Evolutionary conservation across 2,797 vertebrate genomes (phyloP).

Genomic region (Sphaeramia orbicularis): DNA sequence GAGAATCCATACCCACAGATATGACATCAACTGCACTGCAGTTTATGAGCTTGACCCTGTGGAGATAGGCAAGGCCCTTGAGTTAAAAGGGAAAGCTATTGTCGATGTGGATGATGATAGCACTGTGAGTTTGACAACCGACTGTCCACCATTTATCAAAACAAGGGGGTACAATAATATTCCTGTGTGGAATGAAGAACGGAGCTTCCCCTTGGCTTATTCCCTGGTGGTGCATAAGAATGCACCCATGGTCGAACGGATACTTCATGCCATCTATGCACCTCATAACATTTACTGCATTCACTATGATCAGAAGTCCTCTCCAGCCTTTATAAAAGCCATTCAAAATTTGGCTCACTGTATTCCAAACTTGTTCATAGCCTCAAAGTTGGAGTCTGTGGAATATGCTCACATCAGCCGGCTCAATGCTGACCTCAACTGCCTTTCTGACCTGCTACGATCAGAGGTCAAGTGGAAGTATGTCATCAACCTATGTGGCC

Average conservation of each 20-base stretch:
- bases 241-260: conserved; percentile 92
- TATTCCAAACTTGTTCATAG: conserved; percentile 91
- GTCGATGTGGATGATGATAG: conserved; percentile 87
- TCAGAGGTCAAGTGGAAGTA: conserved; percentile 92
- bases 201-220: conserved; percentile 90
- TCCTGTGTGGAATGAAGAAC: conserved; percentile 83
- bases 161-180: conserved; percentile 85
- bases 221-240: conserved; percentile 96
- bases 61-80: conserved; percentile 92
- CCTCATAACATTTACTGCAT: conserved; percentile 93
- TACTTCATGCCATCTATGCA: conserved; percentile 90
- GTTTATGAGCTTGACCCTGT: conserved; percentile 90
- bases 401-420: conserved; percentile 92
- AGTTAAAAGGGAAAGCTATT: conserved; percentile 85
- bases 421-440: conserved; percentile 94
- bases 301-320: conserved; percentile 92
- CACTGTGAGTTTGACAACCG: conserved; percentile 82
- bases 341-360: conserved; percentile 89
- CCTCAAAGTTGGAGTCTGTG: conserved; percentile 90
- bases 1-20: conserved; percentile 70
- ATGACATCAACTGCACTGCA: conserved; percentile 88
- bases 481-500: conserved; percentile 94
- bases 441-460: conserved; percentile 89
- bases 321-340: conserved; percentile 86
- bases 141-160: conserved; percentile 83